These are phyloP conservation scores for Cephus rjabovi DNA, from an alignment of 2,888 invertebrate species.

Conservation along the genomic window DNA sequence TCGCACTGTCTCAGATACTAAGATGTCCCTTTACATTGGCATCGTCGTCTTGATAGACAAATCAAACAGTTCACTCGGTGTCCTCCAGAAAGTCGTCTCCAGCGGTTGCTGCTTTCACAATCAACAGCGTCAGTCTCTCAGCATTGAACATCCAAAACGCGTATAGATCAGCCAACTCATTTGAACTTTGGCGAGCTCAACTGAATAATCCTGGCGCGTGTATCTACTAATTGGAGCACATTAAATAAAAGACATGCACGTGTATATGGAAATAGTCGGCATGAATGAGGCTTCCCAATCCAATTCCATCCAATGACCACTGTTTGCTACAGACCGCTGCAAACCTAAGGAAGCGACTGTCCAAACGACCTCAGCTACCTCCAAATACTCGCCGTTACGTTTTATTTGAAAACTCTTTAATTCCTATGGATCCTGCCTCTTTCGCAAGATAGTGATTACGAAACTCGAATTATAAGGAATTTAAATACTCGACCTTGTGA, in stretches of 20 bases:
- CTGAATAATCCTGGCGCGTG: not conserved
- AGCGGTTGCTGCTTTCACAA: not conserved
- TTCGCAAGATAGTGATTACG: not conserved
- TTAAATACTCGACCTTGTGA: not conserved
- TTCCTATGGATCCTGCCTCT: not conserved
- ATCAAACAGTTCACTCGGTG: not conserved
- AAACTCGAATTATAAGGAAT: not conserved
- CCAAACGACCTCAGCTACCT: conserved; percentile 18
- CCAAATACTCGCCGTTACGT: not conserved
- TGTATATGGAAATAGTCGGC: conserved; percentile 43
- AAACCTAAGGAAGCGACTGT: conserved; percentile 11
- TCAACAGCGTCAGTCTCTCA: not conserved
- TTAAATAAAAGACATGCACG: conserved; percentile 22
- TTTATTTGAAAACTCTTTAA: not conserved
- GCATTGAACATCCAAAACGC: not conserved
- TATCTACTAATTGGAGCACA: conserved; percentile 8
- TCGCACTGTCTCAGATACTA: not conserved
- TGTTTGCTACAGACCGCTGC: conserved; percentile 26
- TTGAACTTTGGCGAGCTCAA: not conserved
- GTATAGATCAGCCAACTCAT: not conserved
- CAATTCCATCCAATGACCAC: conserved; percentile 46
- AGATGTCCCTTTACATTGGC: not conserved
- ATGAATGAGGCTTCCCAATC: conserved; percentile 57
- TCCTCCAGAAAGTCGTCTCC: not conserved
- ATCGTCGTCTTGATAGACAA: not conserved